Evolutionary conservation across 1,140 invertebrate species (phyloP).

Genomic region (Drosophila lacteicornis): DNA sequence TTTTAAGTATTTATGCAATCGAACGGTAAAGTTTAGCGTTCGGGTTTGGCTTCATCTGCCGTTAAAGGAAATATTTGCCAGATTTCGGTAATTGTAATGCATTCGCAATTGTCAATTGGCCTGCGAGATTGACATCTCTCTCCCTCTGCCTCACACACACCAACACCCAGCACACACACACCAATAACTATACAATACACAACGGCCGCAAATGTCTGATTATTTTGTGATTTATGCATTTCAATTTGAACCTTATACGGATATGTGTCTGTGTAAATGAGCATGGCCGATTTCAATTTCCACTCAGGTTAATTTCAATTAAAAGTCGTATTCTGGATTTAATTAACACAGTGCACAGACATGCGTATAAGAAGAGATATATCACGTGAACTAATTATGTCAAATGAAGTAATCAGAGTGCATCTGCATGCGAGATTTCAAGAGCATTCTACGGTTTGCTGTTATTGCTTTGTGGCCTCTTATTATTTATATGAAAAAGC

Average conservation of each 20-base stretch:
- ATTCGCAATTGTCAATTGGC: slow-evolving; percentile 74
- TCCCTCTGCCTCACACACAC: neutral
- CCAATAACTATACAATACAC: slow-evolving; percentile 14
- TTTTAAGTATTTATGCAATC: slow-evolving; percentile 75
- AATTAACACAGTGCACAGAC: slow-evolving; percentile 55
- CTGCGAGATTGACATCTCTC: slow-evolving; percentile 71
- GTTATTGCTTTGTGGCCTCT: neutral
- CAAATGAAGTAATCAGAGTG: slow-evolving; percentile 4
- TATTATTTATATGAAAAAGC: neutral
- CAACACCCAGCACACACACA: neutral
- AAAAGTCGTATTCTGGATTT: slow-evolving; percentile 59
- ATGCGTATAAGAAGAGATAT: neutral
- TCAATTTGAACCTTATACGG: slow-evolving; percentile 63
- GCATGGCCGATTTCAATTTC: slow-evolving; percentile 46
- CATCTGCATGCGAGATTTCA: neutral
- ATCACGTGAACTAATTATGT: slow-evolving; percentile 28
- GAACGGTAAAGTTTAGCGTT: slow-evolving; percentile 50
- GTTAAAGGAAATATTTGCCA: slow-evolving; percentile 72
- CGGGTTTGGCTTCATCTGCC: slow-evolving; percentile 28
- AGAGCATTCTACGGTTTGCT: neutral
- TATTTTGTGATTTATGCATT: slow-evolving; percentile 80
- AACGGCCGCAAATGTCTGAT: slow-evolving; percentile 63
- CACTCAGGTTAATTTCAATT: slow-evolving; percentile 77
- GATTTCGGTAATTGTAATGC: slow-evolving; percentile 75
- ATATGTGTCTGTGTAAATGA: slow-evolving; percentile 62